A percentile compares a stretch with the other conserved stretches of the same genome.
Evolutionary conservation across 2,797 vertebrate genomes (phyloP).

Genomic region (Pantherophis alleghaniensis): DNA sequence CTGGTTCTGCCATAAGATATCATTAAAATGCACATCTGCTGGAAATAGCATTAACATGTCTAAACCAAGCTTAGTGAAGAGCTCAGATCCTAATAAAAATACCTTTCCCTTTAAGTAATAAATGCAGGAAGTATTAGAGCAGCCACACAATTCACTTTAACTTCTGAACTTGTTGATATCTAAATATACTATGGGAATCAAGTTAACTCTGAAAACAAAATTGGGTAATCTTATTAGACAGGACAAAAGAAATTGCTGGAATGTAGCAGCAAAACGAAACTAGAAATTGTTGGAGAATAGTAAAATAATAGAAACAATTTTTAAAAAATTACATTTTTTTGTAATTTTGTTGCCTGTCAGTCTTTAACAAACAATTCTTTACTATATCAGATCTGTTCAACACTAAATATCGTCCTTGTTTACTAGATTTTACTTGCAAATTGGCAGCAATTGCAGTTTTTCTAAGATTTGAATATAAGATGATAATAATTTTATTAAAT

Average conservation of each 20-base stretch:
- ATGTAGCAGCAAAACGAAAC: conserved; percentile 5
- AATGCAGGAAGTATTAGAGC: conserved; percentile 34
- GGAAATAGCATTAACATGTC: conserved; percentile 12
- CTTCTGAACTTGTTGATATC: conserved; percentile 45
- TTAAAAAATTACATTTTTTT: neutral
- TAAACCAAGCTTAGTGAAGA: conserved; percentile 3
- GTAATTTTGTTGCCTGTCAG: conserved; percentile 37
- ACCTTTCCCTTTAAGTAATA: conserved; percentile 27
- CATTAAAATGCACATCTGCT: conserved; percentile 3
- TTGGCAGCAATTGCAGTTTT: conserved; percentile 48
- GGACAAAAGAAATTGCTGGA: conserved; percentile 55
- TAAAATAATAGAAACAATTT: conserved; percentile 49
- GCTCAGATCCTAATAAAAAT: conserved; percentile 40
- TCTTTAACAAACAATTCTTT: conserved; percentile 55
- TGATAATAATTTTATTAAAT: neutral
- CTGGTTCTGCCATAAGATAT: neutral
- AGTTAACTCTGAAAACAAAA: conserved; percentile 45
- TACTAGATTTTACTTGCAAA: conserved; percentile 53
- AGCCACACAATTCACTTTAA: conserved; percentile 53
- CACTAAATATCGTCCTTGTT: conserved; percentile 32
- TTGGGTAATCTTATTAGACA: conserved; percentile 50
- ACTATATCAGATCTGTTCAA: conserved; percentile 45
- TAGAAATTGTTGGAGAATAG: conserved; percentile 44
- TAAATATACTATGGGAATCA: conserved; percentile 43
- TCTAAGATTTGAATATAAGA: neutral